phyloP scores from a whole-genome alignment of 2,797 vertebrate species.

The Poecilia gillii region DNA sequence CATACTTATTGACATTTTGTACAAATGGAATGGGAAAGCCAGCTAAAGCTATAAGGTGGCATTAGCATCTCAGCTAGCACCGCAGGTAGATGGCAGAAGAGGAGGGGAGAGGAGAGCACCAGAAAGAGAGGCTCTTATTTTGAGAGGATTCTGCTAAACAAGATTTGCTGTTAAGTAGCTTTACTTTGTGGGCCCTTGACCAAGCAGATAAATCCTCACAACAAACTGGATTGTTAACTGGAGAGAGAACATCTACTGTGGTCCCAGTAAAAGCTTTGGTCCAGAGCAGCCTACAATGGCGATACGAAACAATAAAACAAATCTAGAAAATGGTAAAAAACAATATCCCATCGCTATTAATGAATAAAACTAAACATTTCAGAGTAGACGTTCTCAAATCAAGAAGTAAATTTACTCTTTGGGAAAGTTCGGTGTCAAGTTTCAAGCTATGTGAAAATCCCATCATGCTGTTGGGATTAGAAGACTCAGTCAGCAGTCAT shows the following conservation, averaged over 20 bases:
- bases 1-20: conserved; percentile 15
- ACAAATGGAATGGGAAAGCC: conserved; percentile 37
- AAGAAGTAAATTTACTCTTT: neutral
- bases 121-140: conserved; percentile 55
- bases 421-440: neutral
- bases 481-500: neutral
- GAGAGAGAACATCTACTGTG: conserved; percentile 39
- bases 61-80: conserved; percentile 39
- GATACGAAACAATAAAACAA: conserved; percentile 26
- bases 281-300: conserved; percentile 12
- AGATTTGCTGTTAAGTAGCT: conserved; percentile 81
- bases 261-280: conserved; percentile 33
- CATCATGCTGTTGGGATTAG: neutral
- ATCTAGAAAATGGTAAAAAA: neutral
- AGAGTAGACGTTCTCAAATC: neutral
- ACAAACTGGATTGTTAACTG: conserved; percentile 52
- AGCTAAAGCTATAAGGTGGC: conserved; percentile 28
- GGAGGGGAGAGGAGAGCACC: neutral
- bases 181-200: conserved; percentile 73
- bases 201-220: conserved; percentile 51
- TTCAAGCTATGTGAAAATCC: neutral
- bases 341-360: neutral
- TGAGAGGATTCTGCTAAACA: conserved; percentile 77
- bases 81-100: conserved; percentile 43
- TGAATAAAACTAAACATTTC: neutral